Percentiles rank a stretch among this genome's conserved stretches.
Evolutionary conservation across 2,113 vertebrate species (phyloP).

Genomic region (Siniperca knerii): DNA sequence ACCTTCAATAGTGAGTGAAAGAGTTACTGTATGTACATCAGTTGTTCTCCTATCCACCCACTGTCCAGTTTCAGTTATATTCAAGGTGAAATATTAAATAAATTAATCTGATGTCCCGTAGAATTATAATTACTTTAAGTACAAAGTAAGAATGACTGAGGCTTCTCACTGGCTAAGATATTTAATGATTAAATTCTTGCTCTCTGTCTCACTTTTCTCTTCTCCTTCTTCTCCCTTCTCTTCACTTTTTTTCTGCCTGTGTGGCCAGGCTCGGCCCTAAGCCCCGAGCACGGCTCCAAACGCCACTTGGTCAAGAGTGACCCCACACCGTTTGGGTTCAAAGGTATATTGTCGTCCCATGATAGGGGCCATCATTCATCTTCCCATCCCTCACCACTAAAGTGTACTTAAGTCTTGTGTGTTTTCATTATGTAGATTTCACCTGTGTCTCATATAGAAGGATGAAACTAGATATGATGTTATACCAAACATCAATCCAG

Average conservation of each 20-base stretch:
- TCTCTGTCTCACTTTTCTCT: conserved; percentile 17
- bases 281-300: conserved; percentile 95
- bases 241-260: conserved; percentile 63
- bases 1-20: background rate
- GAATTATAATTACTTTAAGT: no score
- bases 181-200: background rate
- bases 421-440: conserved; percentile 20
- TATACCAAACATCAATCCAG: background rate
- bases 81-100: background rate
- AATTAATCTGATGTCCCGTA: no score
- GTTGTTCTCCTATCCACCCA: background rate
- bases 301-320: conserved; percentile 96
- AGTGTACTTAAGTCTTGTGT: background rate
- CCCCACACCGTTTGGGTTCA: conserved; percentile 94
- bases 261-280: conserved; percentile 91
- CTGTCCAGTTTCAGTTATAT: background rate
- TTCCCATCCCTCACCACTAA: conserved; percentile 12
- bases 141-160: no score
- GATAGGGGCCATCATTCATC: conserved; percentile 12
- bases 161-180: background rate
- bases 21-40: background rate
- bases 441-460: background rate
- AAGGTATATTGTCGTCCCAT: conserved; percentile 85
- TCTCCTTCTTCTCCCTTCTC: conserved; percentile 46
- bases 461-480: background rate